Conservation (phyloP, 2,797 vertebrate genomes). For the Enteromius paludinosus region DNA sequence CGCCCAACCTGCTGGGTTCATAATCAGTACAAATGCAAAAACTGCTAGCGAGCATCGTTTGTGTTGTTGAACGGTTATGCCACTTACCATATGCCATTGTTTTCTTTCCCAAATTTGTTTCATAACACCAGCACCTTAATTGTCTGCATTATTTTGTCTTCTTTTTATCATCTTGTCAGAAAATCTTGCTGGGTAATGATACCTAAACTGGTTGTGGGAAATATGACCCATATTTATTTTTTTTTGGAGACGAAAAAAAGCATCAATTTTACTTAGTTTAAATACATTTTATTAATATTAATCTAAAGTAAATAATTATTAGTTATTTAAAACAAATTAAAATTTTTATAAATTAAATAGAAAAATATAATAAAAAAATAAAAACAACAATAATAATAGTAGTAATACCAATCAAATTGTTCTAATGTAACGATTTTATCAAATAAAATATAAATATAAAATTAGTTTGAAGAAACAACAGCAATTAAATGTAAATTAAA, state of each 20-base stretch:
- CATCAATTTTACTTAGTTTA: no score
- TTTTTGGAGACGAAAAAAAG: background rate
- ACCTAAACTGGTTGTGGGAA: background rate
- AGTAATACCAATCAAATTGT: background rate
- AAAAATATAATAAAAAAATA: background rate
- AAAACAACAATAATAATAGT: background rate
- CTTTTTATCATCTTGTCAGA: background rate
- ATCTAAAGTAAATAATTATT: background rate
- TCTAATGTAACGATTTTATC: background rate
- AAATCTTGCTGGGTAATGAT: constrained; percentile 7
- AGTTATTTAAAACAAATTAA: background rate
- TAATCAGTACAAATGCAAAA: constrained; percentile 52
- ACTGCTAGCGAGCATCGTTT: constrained; percentile 26
- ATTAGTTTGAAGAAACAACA: no score
- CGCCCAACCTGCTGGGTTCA: constrained; percentile 42
- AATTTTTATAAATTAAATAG: background rate
- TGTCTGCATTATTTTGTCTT: background rate
- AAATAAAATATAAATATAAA: no score
- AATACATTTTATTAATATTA: no score
- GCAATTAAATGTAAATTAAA: no score
- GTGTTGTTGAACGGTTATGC: constrained; percentile 34
- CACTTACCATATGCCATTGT: constrained; percentile 45
- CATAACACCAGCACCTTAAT: constrained; percentile 23
- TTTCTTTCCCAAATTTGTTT: background rate
- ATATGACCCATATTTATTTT: background rate